Conservation (phyloP, 2,113 vertebrate species). For the Raphicerus campestris region DNA sequence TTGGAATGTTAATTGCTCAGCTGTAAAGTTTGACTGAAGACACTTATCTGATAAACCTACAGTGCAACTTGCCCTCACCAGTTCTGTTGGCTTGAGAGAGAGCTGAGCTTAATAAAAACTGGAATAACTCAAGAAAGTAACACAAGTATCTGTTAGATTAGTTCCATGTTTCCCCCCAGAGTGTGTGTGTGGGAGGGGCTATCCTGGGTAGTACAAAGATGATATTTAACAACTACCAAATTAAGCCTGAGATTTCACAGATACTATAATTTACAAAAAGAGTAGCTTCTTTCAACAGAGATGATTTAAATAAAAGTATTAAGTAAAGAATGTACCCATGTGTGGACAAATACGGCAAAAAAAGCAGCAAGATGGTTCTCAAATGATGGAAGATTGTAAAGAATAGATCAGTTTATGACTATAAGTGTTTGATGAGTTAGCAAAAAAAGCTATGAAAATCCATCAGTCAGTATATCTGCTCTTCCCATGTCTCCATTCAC, state of each 20-base stretch:
- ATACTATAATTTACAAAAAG: background rate
- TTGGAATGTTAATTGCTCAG: background rate
- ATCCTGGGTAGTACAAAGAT: background rate
- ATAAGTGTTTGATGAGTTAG: background rate
- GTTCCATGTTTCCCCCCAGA: fast-evolving
- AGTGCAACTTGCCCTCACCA: background rate
- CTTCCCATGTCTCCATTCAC: background rate
- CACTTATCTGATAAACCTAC: background rate
- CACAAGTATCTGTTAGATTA: too few relatives aligned
- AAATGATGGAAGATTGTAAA: background rate
- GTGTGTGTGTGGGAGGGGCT: background rate
- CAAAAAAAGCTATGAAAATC: background rate
- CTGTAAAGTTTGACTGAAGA: background rate
- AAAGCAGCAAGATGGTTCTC: background rate
- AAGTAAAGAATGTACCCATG: background rate
- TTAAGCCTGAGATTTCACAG: background rate
- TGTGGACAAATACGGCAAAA: background rate
- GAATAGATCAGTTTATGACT: background rate
- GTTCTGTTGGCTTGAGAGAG: background rate
- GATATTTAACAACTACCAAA: background rate
- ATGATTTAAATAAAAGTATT: slow-evolving; percentile 26
- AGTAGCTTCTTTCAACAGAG: background rate
- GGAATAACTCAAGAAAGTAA: background rate
- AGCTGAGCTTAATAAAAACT: background rate
- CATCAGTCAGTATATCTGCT: background rate